Base-by-base conservation (phyloP, 1,140 invertebrate species). In the Triops longicaudatus region DNA sequence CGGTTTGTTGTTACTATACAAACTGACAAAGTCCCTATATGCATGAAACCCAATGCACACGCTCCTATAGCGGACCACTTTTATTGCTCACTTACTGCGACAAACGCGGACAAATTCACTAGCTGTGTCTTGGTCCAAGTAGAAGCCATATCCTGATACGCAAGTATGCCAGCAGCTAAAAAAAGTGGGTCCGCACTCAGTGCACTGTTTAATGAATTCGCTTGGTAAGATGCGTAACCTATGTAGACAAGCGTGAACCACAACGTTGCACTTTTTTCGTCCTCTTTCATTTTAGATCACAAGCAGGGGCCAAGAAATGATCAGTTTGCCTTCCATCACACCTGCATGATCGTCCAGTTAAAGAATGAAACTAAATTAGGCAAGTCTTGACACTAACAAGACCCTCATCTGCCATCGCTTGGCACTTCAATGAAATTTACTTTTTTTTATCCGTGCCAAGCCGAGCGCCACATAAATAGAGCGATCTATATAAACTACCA, bases 1-100 rank as follows among this genome's bases (percentile, higher is more conserved):
- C 50, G 50, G 50, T 14, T 63, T 63, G 50, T 63, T 63, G 50
- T 63, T 63, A 22, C 50, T 63, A 63, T 22, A 63, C 50, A 63
- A 63, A 63, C 50, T 63, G 50, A 63, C 50, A 63, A 63, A 63
- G 50, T 63, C 50, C 7, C 50, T 63, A 22, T 14, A 63, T 63
- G 50, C 17, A 17, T 14, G 50, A 17, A 63, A 22, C 50, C 22
- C 22, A 22, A 63, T 63, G n/a, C 22, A 63, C 50, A 22, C 17
- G 14, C n/a, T 63, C 22, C 17, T 6, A 17, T 14, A 10, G 50
- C 17, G 22, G 50, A 17, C 22, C 50, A 63, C 17, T 63, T 63
- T 63, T 63, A 63, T 63, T 63, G 50, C 22, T 17, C 50, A 7
- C 50, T 63, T 37, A 37, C 31, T 37, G 31, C 50, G 17, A 63